These are phyloP conservation scores for Macrotrachela quadricornifera DNA, from an alignment of 1,140 invertebrate genomes.

Conservation along the genomic window DNA sequence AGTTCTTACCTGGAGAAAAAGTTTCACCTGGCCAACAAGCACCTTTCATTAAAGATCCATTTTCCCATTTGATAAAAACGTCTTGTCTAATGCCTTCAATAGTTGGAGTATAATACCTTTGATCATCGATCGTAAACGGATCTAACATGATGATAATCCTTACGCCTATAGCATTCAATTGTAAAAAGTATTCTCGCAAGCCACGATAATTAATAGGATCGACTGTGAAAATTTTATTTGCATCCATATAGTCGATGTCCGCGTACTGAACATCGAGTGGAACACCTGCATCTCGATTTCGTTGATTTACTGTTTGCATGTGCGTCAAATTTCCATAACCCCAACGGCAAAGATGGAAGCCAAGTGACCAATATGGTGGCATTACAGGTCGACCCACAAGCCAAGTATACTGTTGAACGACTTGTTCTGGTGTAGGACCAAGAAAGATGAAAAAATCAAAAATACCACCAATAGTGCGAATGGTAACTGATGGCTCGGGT, in stretches of 20 bases:
- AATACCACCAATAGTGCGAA: slow-evolving; percentile 22
- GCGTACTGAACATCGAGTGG: slow-evolving; percentile 25
- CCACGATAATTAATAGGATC: slow-evolving; percentile 15
- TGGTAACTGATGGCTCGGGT: slow-evolving; percentile 17
- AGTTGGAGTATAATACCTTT: slow-evolving; percentile 15
- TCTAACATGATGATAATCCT: slow-evolving; percentile 23
- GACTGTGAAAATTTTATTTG: slow-evolving; percentile 19
- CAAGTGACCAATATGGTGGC: slow-evolving; percentile 63
- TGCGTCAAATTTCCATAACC: slow-evolving; percentile 17
- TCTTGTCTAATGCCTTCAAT: slow-evolving; percentile 35
- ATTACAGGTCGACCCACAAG: slow-evolving; percentile 39
- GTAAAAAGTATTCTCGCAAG: slow-evolving; percentile 16
- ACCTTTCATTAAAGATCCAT: neutral
- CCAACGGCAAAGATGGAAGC: slow-evolving; percentile 60
- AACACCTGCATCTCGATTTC: slow-evolving; percentile 12
- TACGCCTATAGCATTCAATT: slow-evolving; percentile 18
- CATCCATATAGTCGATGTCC: slow-evolving; percentile 27
- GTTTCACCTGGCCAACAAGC: slow-evolving; percentile 9
- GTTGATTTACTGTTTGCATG: slow-evolving; percentile 11
- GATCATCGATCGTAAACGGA: slow-evolving; percentile 20
- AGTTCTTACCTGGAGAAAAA: slow-evolving; percentile 26
- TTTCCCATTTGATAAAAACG: slow-evolving; percentile 40
- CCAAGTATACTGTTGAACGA: slow-evolving; percentile 45
- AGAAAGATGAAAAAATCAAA: slow-evolving; percentile 25
- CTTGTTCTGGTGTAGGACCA: slow-evolving; percentile 41